Evolutionary conservation across 2,113 vertebrate genomes (phyloP), one percentile per base, ranked within the genome.

Genomic region (Gymnorhina tibicen): DNA sequence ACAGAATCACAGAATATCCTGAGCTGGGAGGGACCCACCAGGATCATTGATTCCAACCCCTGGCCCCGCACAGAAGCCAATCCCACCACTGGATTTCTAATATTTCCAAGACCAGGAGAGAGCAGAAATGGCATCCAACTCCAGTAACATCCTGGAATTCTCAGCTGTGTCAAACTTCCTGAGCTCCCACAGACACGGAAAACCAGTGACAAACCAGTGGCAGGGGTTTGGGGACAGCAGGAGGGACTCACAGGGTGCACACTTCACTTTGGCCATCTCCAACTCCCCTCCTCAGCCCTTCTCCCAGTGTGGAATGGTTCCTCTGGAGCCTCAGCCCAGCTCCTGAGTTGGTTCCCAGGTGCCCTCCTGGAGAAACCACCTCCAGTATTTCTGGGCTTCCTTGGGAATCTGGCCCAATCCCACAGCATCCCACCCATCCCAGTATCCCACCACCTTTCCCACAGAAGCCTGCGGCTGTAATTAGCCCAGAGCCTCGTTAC

Each of bases 131-230:
- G 16, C 33, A 33, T 6, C 3, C 14, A 35, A 22, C 32, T n/a
- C 30, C 56, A 21, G 12, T 7, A 59, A 3, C n/a, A 46, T 21
- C 68, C 23, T 4, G 3, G 6, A 7, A 19, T 26, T 26, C 37
- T 49, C 17, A 7, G 13, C 67, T 2, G 0, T 4, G 17, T 23
- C 11, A 1, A 27, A 30, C 10, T 11, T 8, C 27, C 18, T 13
- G 17, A 58, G 74, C 26, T 60, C 32, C 6, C 26, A 6, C 26
- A 62, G 41, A 26, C 6, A 1, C 1, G 7, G 21, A 46, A 72
- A 53, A 53, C 3, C 30, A 15, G 66, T 6, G 46, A 10, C 20
- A 69, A 27, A 15, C 9, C 69, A 33, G 37, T 13, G 70, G 13
- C 41, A 30, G 33, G 28, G 55, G 6, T 11, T 16, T 37, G 14